Evolutionary conservation across 2,797 vertebrate species (phyloP).

Genomic region (Antrozous pallidus): DNA sequence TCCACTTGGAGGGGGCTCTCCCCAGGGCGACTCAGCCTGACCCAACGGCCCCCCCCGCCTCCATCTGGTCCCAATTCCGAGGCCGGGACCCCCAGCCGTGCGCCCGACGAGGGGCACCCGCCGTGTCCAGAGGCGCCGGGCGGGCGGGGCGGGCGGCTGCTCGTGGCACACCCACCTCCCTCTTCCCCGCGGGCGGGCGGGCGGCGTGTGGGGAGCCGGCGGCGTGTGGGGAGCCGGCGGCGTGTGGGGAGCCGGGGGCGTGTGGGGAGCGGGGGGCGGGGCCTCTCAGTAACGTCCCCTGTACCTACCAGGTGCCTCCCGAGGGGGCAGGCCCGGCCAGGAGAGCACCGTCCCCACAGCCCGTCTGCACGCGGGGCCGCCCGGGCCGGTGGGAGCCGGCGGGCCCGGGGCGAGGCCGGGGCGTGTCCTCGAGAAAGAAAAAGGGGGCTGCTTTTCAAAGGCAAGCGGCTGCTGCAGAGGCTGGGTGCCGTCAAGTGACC

Average conservation of each 20-base stretch:
- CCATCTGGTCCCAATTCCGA: too few relatives aligned
- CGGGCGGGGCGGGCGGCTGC: too few relatives aligned
- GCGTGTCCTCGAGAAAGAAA: conserved; percentile 93
- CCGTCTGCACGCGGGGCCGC: conserved; percentile 89
- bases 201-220: too few relatives aligned
- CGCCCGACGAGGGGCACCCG: too few relatives aligned
- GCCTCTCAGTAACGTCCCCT: conserved; percentile 80
- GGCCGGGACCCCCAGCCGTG: too few relatives aligned
- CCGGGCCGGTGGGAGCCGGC: conserved; percentile 90
- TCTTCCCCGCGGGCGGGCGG: too few relatives aligned
- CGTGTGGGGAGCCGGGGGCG: too few relatives aligned
- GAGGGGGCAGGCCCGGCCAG: conserved; percentile 92
- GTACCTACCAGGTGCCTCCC: conserved; percentile 93
- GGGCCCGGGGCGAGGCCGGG: conserved; percentile 90
- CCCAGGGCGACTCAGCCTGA: neutral
- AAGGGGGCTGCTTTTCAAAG: conserved; percentile 97
- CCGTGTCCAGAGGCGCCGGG: too few relatives aligned
- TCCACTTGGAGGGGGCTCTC: conserved; percentile 43
- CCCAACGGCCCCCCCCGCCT: too few relatives aligned
- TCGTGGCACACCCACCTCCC: too few relatives aligned
- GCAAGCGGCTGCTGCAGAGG: conserved; percentile 95
- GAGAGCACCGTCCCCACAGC: conserved; percentile 92
- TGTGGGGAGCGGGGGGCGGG: too few relatives aligned
- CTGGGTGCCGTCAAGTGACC: conserved; percentile 93
- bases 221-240: too few relatives aligned